Percentiles rank a stretch among this genome's conserved stretches.
Conservation (phyloP, 2,888 invertebrate species). For the Cataglyphis albicans region DNA sequence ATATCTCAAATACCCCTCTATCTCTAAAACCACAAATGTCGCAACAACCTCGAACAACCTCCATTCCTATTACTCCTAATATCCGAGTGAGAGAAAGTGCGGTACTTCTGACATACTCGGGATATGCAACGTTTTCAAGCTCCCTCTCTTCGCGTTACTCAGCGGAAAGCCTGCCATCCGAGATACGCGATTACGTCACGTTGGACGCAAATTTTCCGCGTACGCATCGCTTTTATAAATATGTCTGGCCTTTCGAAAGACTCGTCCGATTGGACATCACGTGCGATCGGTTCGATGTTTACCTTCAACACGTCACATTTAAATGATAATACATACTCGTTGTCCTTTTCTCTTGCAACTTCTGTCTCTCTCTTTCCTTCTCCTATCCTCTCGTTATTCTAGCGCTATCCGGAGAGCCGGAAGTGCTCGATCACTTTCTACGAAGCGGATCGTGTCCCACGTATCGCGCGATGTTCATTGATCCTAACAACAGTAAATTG, state of each 20-base stretch:
- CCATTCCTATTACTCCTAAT: slow-evolving; percentile 2
- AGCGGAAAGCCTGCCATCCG: neutral
- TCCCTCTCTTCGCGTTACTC: slow-evolving; percentile 31
- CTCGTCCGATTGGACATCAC: neutral
- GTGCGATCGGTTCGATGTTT: neutral
- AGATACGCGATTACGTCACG: slow-evolving; percentile 33
- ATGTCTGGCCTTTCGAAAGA: slow-evolving; percentile 1
- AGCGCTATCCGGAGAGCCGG: slow-evolving; percentile 13
- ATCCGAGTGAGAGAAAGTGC: slow-evolving; percentile 41
- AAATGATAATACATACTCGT: neutral
- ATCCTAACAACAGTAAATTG: slow-evolving; percentile 66
- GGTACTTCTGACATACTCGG: neutral
- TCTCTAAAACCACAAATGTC: slow-evolving; percentile 26
- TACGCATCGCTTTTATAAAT: neutral
- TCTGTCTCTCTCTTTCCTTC: neutral
- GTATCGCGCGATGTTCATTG: slow-evolving; percentile 63
- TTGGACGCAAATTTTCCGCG: slow-evolving; percentile 10
- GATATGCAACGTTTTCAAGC: neutral
- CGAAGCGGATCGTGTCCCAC: slow-evolving; percentile 58
- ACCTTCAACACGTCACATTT: slow-evolving; percentile 12
- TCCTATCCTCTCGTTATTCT: neutral
- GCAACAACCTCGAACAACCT: slow-evolving; percentile 26
- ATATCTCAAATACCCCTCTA: neutral
- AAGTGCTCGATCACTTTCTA: slow-evolving; percentile 70
- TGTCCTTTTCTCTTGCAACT: neutral